A percentile compares a stretch with the other conserved stretches of the same genome.
phyloP scores from a whole-genome alignment of 1,140 invertebrate species.

The Saccostrea cuccullata region DNA sequence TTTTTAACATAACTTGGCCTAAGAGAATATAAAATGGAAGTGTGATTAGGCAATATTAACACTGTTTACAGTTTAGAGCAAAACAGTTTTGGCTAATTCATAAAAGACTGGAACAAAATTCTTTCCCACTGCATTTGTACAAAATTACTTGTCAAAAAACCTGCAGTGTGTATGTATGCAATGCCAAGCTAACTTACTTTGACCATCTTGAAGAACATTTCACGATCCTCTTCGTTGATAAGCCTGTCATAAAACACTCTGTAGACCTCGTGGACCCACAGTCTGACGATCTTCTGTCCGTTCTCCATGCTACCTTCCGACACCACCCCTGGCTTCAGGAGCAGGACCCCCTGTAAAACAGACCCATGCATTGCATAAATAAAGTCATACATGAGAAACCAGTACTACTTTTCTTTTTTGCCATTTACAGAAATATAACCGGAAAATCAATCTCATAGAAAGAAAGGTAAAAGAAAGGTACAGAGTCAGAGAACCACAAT shows the following conservation, averaged over 20 bases:
- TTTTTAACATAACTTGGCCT: too few relatives aligned
- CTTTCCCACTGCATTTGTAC: neutral
- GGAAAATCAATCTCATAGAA: too few relatives aligned
- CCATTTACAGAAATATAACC: too few relatives aligned
- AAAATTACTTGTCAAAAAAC: neutral
- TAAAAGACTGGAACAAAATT: neutral
- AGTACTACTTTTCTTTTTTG: too few relatives aligned
- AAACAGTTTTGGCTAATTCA: neutral
- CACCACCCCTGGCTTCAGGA: constrained; percentile 70
- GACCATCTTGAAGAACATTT: constrained; percentile 74
- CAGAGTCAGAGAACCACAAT: too few relatives aligned
- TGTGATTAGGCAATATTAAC: too few relatives aligned
- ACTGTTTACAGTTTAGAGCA: too few relatives aligned
- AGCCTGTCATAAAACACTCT: constrained; percentile 78
- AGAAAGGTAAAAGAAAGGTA: too few relatives aligned
- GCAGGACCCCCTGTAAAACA: constrained; percentile 72
- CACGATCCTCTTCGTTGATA: constrained; percentile 74
- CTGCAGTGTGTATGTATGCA: neutral
- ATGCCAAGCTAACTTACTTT: constrained; percentile 75
- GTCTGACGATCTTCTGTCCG: constrained; percentile 71
- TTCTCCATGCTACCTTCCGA: constrained; percentile 68
- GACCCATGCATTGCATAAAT: neutral
- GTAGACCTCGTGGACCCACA: constrained; percentile 79
- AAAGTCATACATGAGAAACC: too few relatives aligned
- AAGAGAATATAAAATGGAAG: too few relatives aligned